These are phyloP conservation scores for Ennomos quercinarius DNA, from an alignment of 2,888 invertebrate species.

Conservation along the genomic window DNA sequence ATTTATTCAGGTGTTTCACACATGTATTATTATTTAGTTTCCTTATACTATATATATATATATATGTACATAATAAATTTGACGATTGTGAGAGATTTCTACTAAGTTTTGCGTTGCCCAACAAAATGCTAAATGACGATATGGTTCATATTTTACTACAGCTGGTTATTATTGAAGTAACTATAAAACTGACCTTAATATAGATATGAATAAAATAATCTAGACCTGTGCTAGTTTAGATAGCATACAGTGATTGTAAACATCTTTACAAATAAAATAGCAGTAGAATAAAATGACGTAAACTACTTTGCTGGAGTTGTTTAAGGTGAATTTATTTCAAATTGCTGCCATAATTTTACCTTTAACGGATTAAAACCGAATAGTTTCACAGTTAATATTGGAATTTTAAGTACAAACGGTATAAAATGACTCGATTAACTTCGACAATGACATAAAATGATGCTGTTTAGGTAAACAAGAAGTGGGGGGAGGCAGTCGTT, in stretches of 20 bases:
- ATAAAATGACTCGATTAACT: slow-evolving; percentile 11
- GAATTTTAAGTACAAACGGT: slow-evolving; percentile 12
- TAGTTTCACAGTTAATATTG: slow-evolving; percentile 12
- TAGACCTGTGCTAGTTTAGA: slow-evolving; percentile 5
- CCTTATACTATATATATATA: background rate
- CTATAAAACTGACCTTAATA: background rate
- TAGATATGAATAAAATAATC: background rate
- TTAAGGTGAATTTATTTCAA: slow-evolving; percentile 9
- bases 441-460: slow-evolving; percentile 20
- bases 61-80: no score
- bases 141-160: no score
- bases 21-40: slow-evolving; percentile 7
- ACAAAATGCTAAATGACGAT: no score
- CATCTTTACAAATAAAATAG: slow-evolving; percentile 11
- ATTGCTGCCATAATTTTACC: slow-evolving; percentile 16
- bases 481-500: slow-evolving; percentile 5
- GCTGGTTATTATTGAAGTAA: no score
- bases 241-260: slow-evolving; percentile 16
- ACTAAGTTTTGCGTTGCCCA: no score
- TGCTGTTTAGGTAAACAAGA: slow-evolving; percentile 13
- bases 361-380: slow-evolving; percentile 17
- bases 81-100: no score
- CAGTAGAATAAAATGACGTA: slow-evolving; percentile 10
- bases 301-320: slow-evolving; percentile 2
- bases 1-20: slow-evolving; percentile 8